Percentiles rank a stretch among this genome's conserved stretches.
Evolutionary conservation across 1,140 invertebrate species (phyloP).

Genomic region (Lucilia cuprina): DNA sequence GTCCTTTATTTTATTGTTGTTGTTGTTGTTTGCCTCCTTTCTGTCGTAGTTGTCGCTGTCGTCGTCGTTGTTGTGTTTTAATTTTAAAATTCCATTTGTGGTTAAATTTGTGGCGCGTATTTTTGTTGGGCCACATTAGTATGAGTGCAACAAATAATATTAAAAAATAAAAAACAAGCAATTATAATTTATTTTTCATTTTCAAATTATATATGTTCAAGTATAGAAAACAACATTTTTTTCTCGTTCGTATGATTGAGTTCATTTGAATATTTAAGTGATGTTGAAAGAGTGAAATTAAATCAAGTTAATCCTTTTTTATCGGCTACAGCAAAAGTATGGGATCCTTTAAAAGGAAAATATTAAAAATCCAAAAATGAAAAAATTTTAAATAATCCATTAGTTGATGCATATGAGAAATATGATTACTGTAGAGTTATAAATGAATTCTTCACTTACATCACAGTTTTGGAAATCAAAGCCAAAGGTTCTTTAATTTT

Average conservation of each 20-base stretch:
- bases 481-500: too few species aligned
- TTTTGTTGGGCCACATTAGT: background rate
- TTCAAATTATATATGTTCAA: background rate
- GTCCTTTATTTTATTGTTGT: background rate
- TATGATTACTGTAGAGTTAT: too few species aligned
- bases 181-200: background rate
- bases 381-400: too few species aligned
- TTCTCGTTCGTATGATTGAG: background rate
- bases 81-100: conserved; percentile 14
- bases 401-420: too few species aligned
- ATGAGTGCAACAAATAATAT: background rate
- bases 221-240: background rate
- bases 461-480: too few species aligned
- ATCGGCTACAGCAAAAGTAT: too few species aligned
- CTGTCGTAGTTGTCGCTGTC: background rate
- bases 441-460: too few species aligned
- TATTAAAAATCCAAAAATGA: too few species aligned
- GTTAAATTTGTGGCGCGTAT: conserved; percentile 1
- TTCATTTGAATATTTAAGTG: conserved; percentile 2
- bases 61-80: background rate
- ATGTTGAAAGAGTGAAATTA: background rate
- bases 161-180: background rate
- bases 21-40: background rate
- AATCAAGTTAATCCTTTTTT: background rate
- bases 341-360: too few species aligned